Conservation (phyloP, 2,888 invertebrate genomes). For the Amphiduros pacificus region DNA sequence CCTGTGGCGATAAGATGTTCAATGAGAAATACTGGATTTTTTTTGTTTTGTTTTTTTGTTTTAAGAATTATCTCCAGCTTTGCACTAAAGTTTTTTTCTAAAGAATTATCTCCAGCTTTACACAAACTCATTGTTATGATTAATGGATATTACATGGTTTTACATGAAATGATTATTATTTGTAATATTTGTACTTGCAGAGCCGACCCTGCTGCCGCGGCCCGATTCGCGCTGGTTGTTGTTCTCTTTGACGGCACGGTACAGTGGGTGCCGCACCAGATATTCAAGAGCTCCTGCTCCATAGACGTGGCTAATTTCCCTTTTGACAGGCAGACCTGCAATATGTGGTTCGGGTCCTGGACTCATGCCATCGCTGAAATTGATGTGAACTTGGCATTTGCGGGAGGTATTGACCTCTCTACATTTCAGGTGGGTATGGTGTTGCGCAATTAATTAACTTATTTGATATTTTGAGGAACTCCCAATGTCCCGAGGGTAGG, state of each 20-base stretch:
- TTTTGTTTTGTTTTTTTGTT: too few relatives aligned
- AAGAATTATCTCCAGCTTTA: too few relatives aligned
- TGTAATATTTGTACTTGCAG: neutral
- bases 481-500: too few relatives aligned
- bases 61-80: too few relatives aligned
- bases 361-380: slow-evolving; percentile 22
- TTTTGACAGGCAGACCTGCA: slow-evolving; percentile 24
- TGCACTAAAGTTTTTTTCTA: too few relatives aligned
- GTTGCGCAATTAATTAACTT: too few relatives aligned
- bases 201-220: slow-evolving; percentile 21
- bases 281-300: slow-evolving; percentile 30
- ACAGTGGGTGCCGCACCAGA: slow-evolving; percentile 28
- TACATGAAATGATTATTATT: neutral
- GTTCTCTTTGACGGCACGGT: slow-evolving; percentile 21
- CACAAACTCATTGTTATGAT: too few relatives aligned
- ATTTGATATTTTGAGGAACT: too few relatives aligned
- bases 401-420: slow-evolving; percentile 23
- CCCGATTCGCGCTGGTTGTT: slow-evolving; percentile 19
- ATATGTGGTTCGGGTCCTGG: slow-evolving; percentile 32
- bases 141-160: too few relatives aligned
- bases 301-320: slow-evolving; percentile 30
- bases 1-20: too few relatives aligned
- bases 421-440: too few relatives aligned
- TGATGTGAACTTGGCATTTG: slow-evolving; percentile 20
- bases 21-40: too few relatives aligned